Percentiles rank a stretch among this genome's conserved stretches.
Evolutionary conservation across 2,888 invertebrate species (phyloP).

Genomic region (Deroplatys truncata): DNA sequence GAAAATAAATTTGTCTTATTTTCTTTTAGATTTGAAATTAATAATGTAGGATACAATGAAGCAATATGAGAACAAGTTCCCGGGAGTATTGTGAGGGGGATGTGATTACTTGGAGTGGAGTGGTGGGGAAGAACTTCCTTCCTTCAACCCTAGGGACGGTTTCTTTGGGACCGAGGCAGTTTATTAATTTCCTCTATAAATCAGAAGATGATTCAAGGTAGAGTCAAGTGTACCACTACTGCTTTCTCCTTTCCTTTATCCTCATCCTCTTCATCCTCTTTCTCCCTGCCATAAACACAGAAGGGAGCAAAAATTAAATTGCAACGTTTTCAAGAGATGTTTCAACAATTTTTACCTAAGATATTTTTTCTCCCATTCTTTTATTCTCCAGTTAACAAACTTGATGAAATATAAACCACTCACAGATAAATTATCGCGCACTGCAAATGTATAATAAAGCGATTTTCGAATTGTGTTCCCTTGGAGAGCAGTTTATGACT

Average conservation of each 20-base stretch:
- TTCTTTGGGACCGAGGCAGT: conserved; percentile 10
- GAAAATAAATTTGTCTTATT: conserved; percentile 4
- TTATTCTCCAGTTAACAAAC: not conserved
- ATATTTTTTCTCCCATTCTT: not conserved
- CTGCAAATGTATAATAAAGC: not conserved
- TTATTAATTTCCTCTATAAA: conserved; percentile 21
- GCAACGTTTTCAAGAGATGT: not conserved
- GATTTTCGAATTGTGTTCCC: not conserved
- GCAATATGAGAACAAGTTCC: not conserved
- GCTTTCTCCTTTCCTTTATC: not conserved
- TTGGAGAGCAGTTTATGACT: not conserved
- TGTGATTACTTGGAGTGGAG: conserved; percentile 15
- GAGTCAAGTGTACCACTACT: not conserved
- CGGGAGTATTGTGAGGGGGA: not conserved
- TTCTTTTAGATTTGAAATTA: conserved; percentile 15
- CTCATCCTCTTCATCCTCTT: not conserved
- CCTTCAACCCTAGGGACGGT: not conserved
- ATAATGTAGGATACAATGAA: conserved; percentile 14
- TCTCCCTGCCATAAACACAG: not conserved
- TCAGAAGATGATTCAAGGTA: conserved; percentile 9
- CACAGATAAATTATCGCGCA: not conserved
- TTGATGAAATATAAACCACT: not conserved
- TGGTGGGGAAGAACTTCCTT: not conserved
- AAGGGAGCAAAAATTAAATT: not conserved
- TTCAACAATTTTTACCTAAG: not conserved